Evolutionary conservation across 2,888 invertebrate genomes (phyloP), one percentile per base, ranked within the genome.

Genomic region (Phania funesta): DNA sequence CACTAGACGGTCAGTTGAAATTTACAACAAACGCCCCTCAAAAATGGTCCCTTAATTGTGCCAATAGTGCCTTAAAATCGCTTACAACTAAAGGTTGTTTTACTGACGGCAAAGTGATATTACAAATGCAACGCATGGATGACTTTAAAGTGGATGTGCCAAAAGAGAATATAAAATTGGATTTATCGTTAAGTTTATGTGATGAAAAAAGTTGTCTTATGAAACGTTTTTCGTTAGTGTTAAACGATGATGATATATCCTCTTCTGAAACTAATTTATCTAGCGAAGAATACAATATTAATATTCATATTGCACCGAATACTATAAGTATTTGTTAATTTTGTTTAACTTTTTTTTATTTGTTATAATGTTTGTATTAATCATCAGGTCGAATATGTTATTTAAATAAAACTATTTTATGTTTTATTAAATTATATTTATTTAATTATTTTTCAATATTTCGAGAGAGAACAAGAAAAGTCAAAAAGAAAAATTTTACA

Each of bases 21-120:
- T 90, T 93, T 46, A 93, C 93, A 7, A 84, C 89, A 3, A 92
- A 92, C 52, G 93, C 93, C 0, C 93, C 93, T 2, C 93, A 94
- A 86, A 92, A 89, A 80, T 94, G 94, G 93, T 85, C 56, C 0
- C 20, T 87, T 6, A 86, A 85, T 68, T 73, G 84, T 22, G 73
- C 83, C 2, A 84, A 83, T 74, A 84, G 84, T 4, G 64, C 83
- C 0, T 70, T 89, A 48, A 71, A 84, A 48, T 64, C 87, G 0
- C 75, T 79, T 13, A 68, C 83, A 26, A 79, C 83, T 26, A 58
- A 76, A 5, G 88, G 88, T 22, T 58, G 50, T 41, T 20, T 87
- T 56, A 70, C 22, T 3, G 84, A 87, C 29, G 89, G 88, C 4
- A 84, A 68, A 48, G 84, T 85, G 64, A 24, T 52, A 2, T 52